Conservation (phyloP, 2,888 invertebrate species). For the Nymphalis urticae region DNA sequence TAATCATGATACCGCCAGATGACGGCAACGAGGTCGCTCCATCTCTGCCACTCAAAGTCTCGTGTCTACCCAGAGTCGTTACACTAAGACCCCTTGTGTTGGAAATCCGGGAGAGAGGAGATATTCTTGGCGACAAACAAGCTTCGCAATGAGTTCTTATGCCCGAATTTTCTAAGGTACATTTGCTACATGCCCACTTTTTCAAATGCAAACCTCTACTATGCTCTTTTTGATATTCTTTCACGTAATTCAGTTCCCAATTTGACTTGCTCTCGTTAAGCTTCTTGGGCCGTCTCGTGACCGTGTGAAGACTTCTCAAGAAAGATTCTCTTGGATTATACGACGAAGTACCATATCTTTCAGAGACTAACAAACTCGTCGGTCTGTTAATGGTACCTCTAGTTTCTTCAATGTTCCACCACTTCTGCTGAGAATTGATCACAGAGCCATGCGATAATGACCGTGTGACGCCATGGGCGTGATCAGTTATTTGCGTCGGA, state of each 20-base stretch:
- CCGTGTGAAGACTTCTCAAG: conserved; percentile 71
- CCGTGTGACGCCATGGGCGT: conserved; percentile 79
- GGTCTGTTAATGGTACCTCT: conserved; percentile 77
- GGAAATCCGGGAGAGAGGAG: conserved; percentile 63
- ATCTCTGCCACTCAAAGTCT: conserved; percentile 60
- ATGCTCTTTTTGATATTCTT: conserved; percentile 74
- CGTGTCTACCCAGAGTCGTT: conserved; percentile 73
- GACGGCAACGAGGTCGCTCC: conserved; percentile 72
- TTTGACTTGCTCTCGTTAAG: conserved; percentile 73
- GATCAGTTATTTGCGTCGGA: conserved; percentile 67
- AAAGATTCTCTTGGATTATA: conserved; percentile 69
- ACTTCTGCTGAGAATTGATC: conserved; percentile 75
- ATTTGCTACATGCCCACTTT: conserved; percentile 87
- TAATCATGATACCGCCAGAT: conserved; percentile 83
- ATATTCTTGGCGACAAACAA: conserved; percentile 85
- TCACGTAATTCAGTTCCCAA: conserved; percentile 76
- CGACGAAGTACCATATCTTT: conserved; percentile 65
- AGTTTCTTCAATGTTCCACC: conserved; percentile 78
- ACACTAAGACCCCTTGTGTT: conserved; percentile 73
- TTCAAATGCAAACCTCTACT: conserved; percentile 69
- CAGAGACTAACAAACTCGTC: conserved; percentile 82
- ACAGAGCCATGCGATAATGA: conserved; percentile 85
- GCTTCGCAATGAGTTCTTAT: conserved; percentile 86
- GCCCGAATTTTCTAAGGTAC: conserved; percentile 87
- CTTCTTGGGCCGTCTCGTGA: conserved; percentile 74